These are phyloP conservation scores for Gryllus longicercus DNA, from an alignment of 2,888 invertebrate species.

Conservation along the genomic window DNA sequence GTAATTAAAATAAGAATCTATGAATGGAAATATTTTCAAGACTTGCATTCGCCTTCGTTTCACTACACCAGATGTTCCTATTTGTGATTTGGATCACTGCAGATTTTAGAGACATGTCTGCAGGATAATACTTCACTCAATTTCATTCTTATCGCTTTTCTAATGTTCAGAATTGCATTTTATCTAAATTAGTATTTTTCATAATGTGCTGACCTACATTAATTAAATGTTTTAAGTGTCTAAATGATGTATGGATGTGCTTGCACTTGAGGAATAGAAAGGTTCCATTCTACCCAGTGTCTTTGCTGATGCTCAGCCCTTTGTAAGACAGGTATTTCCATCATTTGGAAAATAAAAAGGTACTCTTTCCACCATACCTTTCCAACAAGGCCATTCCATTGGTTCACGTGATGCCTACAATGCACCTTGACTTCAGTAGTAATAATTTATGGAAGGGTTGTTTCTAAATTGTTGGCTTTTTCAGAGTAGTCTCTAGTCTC, in stretches of 20 bases:
- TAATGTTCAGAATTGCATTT: too few relatives aligned
- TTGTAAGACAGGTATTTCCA: not conserved
- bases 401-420: not conserved
- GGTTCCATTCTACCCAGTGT: not conserved
- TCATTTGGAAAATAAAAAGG: not conserved
- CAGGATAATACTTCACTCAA: too few relatives aligned
- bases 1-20: too few relatives aligned
- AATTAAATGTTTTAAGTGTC: not conserved
- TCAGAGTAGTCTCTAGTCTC: constrained; percentile 17
- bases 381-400: constrained; percentile 17
- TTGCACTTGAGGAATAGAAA: not conserved
- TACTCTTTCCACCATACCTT: not conserved
- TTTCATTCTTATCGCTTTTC: too few relatives aligned
- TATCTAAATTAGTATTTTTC: too few relatives aligned
- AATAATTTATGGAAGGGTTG: constrained; percentile 4
- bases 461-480: constrained; percentile 11
- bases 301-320: not conserved
- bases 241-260: not conserved
- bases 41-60: too few relatives aligned
- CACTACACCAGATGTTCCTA: too few relatives aligned
- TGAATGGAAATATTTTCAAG: too few relatives aligned
- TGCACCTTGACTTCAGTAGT: not conserved
- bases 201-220: not conserved
- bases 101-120: too few relatives aligned
- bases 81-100: too few relatives aligned